Evolutionary conservation across 2,113 vertebrate species (phyloP), one percentile per base, ranked within the genome.

Genomic region (Gopherus flavomarginatus): DNA sequence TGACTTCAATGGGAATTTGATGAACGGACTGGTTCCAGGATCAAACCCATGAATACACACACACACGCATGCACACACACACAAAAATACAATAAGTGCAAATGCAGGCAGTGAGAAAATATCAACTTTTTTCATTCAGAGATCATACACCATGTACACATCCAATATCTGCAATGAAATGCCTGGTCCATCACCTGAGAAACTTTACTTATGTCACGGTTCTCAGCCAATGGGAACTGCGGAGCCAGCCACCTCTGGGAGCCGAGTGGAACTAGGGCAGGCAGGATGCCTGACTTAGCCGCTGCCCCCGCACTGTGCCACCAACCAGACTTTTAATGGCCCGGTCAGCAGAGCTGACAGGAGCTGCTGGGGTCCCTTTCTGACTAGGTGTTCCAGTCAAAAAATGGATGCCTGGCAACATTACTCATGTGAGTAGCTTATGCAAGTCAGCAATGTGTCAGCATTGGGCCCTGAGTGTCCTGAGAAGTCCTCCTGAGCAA

Each of bases 121-220:
- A 82, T 11, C 27, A 5, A 21, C 13, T 8, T 10, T 29, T 59
- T 24, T 4, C 13, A 75, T 29, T 85, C 27, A 95, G 85, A 89
- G 85, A 85, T 35, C 13, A 75, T 5, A 44, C 1, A 27, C 31
- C 53, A 89, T 62, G 31, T 11, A 75, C 53, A 88, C 78, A 83
- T 12, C 87, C 53, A 86, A 52, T 29, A 47, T 42, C 42, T 47
- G 65, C 80, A 44, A 35, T 2, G 11, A 11, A 47, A 3, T 86
- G 56, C 72, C 49, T 81, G 56, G 12, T 27, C 24, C 94, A 95
- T 86, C 91, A 49, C 17, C 35, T 11, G 57, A 83, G 92, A 93
- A 77, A 27, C 42, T 77, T n/a, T 38, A 72, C n/a, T 72, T n/a
- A 72, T 22, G 5, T 38, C 53, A 54, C 19, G 3, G 53, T 54